phyloP scores from a whole-genome alignment of 2,797 vertebrate species.

The Dallia pectoralis region DNA sequence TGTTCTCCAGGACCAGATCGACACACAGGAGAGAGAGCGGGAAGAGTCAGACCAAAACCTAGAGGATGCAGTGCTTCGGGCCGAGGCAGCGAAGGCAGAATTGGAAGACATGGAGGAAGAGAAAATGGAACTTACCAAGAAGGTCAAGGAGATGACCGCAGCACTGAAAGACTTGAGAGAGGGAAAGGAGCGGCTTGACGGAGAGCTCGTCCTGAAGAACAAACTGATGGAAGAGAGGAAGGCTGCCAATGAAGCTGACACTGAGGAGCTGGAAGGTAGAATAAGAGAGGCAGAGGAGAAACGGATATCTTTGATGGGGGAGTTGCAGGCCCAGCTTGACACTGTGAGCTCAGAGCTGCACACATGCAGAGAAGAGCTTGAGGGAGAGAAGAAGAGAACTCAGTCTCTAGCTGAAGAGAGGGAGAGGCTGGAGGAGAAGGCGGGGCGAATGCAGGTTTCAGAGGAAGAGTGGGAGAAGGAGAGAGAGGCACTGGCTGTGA shows the following conservation, averaged over 20 bases:
- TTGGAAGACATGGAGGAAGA: conserved; percentile 72
- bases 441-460: conserved; percentile 50
- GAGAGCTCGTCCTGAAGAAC: conserved; percentile 68
- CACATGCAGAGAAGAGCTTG: conserved; percentile 51
- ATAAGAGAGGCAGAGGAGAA: conserved; percentile 60
- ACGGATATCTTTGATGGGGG: conserved; percentile 56
- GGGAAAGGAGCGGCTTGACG: conserved; percentile 74
- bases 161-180: conserved; percentile 64
- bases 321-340: conserved; percentile 70
- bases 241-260: conserved; percentile 51
- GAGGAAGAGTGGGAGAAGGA: conserved; percentile 64
- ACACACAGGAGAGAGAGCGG: conserved; percentile 83
- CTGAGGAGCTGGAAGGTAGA: conserved; percentile 73
- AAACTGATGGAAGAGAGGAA: conserved; percentile 77
- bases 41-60: conserved; percentile 82
- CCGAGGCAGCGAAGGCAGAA: conserved; percentile 79
- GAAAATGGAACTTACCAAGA: conserved; percentile 55
- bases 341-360: conserved; percentile 59
- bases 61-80: conserved; percentile 81
- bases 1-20: conserved; percentile 80
- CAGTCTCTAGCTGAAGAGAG: conserved; percentile 53
- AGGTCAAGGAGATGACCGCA: conserved; percentile 60
- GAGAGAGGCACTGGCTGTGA: conserved; percentile 22
- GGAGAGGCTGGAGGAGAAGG: conserved; percentile 59
- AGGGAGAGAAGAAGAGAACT: conserved; percentile 60